Evolutionary conservation across 2,888 invertebrate species (phyloP).

Genomic region (Anaspis maculata): DNA sequence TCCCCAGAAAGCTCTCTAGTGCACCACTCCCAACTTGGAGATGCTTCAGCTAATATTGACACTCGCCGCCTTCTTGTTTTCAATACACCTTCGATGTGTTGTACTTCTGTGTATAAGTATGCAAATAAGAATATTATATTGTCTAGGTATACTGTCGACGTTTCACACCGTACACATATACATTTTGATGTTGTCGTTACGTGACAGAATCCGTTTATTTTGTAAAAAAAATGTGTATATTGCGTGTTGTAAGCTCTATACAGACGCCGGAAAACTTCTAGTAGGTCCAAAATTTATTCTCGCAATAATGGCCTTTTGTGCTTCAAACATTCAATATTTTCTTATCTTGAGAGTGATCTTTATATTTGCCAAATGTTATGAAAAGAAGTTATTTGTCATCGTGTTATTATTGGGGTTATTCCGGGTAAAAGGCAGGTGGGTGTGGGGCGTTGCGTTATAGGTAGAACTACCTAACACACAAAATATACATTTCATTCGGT

Average conservation of each 20-base stretch:
- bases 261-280: too few species aligned
- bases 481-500: too few species aligned
- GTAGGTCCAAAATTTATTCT: constrained; percentile 8
- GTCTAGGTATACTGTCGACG: too few species aligned
- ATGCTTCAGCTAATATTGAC: constrained; percentile 25
- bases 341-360: constrained; percentile 21
- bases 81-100: constrained; percentile 24
- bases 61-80: constrained; percentile 22
- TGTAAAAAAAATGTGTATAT: too few species aligned
- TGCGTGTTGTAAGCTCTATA: too few species aligned
- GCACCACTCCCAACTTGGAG: constrained; percentile 24
- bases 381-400: constrained; percentile 24
- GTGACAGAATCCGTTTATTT: constrained; percentile 14
- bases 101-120: constrained; percentile 22
- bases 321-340: constrained; percentile 18
- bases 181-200: constrained; percentile 15
- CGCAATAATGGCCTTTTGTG: constrained; percentile 10
- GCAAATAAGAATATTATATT: constrained; percentile 22
- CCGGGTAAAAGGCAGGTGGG: constrained; percentile 17
- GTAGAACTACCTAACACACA: too few species aligned
- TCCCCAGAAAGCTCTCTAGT: constrained; percentile 26
- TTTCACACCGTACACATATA: constrained; percentile 3
- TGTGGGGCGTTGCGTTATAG: too few species aligned
- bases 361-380: constrained; percentile 24
- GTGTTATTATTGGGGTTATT: constrained; percentile 19